Evolutionary conservation across 1,140 invertebrate species (phyloP).

Genomic region (Meloidogyne floridensis): DNA sequence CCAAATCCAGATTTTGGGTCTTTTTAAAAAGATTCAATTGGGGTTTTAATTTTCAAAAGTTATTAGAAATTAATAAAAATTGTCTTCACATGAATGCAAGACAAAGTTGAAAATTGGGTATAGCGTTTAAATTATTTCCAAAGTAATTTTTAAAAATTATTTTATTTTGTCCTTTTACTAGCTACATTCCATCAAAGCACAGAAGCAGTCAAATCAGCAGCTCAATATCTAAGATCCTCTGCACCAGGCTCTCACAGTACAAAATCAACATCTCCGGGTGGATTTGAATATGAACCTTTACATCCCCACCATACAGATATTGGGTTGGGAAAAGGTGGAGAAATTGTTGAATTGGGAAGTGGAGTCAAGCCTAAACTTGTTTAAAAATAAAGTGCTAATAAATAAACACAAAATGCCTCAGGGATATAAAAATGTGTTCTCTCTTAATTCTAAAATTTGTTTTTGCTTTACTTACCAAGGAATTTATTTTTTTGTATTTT

Average conservation of each 20-base stretch:
- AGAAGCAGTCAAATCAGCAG: conserved; percentile 21
- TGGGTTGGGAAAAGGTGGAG: not conserved
- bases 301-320: conserved; percentile 18
- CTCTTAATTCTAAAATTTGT: no score
- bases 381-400: not conserved
- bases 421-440: not conserved
- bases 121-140: no score
- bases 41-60: no score
- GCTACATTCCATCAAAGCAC: conserved; percentile 6
- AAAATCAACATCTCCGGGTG: conserved; percentile 39
- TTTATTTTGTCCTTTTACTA: not conserved
- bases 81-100: no score
- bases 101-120: no score
- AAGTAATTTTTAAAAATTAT: no score
- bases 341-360: conserved; percentile 4
- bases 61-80: no score
- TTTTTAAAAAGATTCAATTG: no score
- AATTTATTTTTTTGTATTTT: no score
- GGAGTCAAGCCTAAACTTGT: conserved; percentile 6
- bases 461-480: no score
- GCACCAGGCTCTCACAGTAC: conserved; percentile 33
- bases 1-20: no score
- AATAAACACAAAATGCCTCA: not conserved
- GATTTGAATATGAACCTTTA: conserved; percentile 18
- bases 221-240: not conserved